phyloP scores from a whole-genome alignment of 2,113 vertebrate genomes.

The Scophthalmus maximus region DNA sequence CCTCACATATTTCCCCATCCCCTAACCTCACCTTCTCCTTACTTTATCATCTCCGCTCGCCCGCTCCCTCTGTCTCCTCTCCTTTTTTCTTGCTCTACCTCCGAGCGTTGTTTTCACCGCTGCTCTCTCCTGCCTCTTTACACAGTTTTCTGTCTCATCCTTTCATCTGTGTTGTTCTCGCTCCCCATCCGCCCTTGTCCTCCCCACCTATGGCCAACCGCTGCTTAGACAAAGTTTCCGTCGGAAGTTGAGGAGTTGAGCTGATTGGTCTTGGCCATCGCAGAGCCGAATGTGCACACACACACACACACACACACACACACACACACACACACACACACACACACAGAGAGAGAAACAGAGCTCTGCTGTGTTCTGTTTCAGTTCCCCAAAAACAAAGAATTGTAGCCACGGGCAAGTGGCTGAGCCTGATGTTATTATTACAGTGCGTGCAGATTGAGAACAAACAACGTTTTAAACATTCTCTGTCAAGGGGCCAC shows the following conservation, averaged over 20 bases:
- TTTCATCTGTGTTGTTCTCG: conserved; percentile 67
- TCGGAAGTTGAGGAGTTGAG: conserved; percentile 52
- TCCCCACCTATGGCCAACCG: conserved; percentile 38
- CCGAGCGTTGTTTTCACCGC: conserved; percentile 42
- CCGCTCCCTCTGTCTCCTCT: conserved; percentile 25
- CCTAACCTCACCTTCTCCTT: conserved; percentile 34
- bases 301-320: neutral
- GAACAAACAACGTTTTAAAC: conserved; percentile 45
- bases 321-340: neutral
- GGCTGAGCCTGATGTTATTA: conserved; percentile 60
- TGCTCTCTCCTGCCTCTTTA: conserved; percentile 34
- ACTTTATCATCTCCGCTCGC: conserved; percentile 24
- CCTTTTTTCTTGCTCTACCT: conserved; percentile 44
- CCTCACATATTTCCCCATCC: conserved; percentile 30
- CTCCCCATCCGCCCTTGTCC: conserved; percentile 3
- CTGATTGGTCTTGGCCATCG: conserved; percentile 52
- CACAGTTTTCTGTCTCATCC: conserved; percentile 62
- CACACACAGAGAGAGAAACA: neutral
- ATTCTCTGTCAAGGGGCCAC: neutral
- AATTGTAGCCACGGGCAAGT: conserved; percentile 58
- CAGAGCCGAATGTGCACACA: conserved; percentile 10
- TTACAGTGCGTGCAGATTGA: conserved; percentile 45
- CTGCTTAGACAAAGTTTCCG: conserved; percentile 56
- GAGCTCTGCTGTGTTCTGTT: conserved; percentile 52
- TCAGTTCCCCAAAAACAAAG: conserved; percentile 50